Percentiles rank a stretch among this genome's conserved stretches.
phyloP scores from a whole-genome alignment of 2,888 invertebrate genomes.

The Scrobipalpa costella region DNA sequence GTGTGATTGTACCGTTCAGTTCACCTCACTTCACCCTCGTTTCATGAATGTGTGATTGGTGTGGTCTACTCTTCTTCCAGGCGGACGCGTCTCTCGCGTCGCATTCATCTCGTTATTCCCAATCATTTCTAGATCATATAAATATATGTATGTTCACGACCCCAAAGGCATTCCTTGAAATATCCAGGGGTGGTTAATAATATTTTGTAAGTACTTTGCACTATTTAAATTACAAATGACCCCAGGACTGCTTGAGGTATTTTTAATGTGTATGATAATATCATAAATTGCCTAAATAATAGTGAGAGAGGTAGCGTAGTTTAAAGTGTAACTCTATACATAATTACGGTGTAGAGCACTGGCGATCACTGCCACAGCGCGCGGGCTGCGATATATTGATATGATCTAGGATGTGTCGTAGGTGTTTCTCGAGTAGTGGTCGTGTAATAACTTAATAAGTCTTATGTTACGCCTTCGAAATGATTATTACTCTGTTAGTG shows the following conservation, averaged over 20 bases:
- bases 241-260: slow-evolving; percentile 60
- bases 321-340: slow-evolving; percentile 59
- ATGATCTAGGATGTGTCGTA: slow-evolving; percentile 81
- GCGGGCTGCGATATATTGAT: slow-evolving; percentile 75
- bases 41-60: slow-evolving; percentile 40
- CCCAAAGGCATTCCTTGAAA: slow-evolving; percentile 16
- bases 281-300: slow-evolving; percentile 71
- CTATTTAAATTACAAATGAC: slow-evolving; percentile 51
- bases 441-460: slow-evolving; percentile 78
- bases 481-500: slow-evolving; percentile 56
- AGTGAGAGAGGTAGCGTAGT: slow-evolving; percentile 77
- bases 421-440: slow-evolving; percentile 79
- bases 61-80: slow-evolving; percentile 37
- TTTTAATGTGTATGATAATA: slow-evolving; percentile 66
- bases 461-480: slow-evolving; percentile 77
- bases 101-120: slow-evolving; percentile 60
- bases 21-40: slow-evolving; percentile 44
- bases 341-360: slow-evolving; percentile 46
- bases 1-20: not conserved
- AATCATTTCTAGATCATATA: slow-evolving; percentile 80
- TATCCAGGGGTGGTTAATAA: slow-evolving; percentile 1
- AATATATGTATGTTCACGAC: slow-evolving; percentile 60
- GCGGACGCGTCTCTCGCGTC: slow-evolving; percentile 46
- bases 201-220: slow-evolving; percentile 19
- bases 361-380: slow-evolving; percentile 63